Percentiles rank a stretch among this genome's conserved stretches.
Evolutionary conservation across 2,113 vertebrate species (phyloP).

Genomic region (Lanius collurio): DNA sequence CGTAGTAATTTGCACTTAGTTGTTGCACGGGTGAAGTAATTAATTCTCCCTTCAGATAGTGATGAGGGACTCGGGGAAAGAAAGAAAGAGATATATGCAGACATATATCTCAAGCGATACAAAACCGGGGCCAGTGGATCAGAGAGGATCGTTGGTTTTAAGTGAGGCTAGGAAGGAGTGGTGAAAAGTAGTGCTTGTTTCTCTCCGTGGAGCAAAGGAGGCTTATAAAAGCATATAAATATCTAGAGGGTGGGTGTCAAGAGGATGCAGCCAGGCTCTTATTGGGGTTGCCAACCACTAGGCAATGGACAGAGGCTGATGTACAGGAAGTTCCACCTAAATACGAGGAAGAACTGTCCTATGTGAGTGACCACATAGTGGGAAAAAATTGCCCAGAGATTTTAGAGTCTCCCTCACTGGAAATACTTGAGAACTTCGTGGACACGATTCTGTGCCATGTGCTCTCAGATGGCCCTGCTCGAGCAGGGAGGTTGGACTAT

Average conservation of each 20-base stretch:
- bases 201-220: neutral
- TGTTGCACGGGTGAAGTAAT: neutral
- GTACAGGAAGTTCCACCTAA: neutral
- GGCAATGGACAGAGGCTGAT: neutral
- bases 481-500: neutral
- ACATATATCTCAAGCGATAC: rapidly evolving
- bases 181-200: rapidly evolving
- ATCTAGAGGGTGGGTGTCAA: neutral
- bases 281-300: too few relatives aligned
- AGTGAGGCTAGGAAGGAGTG: neutral
- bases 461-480: neutral
- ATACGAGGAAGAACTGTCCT: neutral
- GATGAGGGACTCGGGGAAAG: neutral
- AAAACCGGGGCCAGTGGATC: neutral
- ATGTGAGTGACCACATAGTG: neutral
- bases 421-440: neutral
- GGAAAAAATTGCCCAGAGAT: neutral
- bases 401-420: neutral
- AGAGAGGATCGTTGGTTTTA: neutral
- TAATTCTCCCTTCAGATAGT: neutral
- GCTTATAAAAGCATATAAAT: neutral
- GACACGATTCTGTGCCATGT: neutral
- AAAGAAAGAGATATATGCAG: neutral
- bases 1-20: rapidly evolving
- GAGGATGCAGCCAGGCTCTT: neutral